Percentiles rank a stretch among this genome's conserved stretches.
Conservation (phyloP, 2,797 vertebrate species). For the Spea hammondii region DNA sequence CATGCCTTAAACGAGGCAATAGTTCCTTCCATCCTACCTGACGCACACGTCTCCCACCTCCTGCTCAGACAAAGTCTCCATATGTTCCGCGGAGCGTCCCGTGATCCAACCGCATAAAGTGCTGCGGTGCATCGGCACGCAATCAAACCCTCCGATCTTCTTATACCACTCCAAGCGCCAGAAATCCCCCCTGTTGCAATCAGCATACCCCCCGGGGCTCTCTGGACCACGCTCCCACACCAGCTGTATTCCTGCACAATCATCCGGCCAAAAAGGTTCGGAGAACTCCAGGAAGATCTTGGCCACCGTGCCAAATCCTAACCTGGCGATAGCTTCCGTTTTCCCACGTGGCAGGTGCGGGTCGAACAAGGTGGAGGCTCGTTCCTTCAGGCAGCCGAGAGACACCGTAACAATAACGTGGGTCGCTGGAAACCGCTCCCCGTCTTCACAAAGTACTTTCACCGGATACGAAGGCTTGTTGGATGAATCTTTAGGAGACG, state of each 20-base stretch:
- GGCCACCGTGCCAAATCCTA: constrained; percentile 62
- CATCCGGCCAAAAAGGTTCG: constrained; percentile 61
- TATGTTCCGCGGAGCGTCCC: constrained; percentile 61
- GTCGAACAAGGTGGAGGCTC: constrained; percentile 55
- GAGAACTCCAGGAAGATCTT: constrained; percentile 64
- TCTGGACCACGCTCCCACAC: constrained; percentile 63
- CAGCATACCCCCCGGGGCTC: constrained; percentile 50
- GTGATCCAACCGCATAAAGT: constrained; percentile 66
- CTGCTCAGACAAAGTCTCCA: constrained; percentile 60
- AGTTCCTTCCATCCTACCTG: constrained; percentile 51
- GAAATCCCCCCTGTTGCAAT: constrained; percentile 39
- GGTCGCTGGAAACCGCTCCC: constrained; percentile 58
- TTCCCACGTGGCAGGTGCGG: constrained; percentile 59
- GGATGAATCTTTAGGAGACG: neutral
- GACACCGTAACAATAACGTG: constrained; percentile 64
- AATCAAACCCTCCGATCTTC: constrained; percentile 64
- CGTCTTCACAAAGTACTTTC: constrained; percentile 58
- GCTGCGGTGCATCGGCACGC: constrained; percentile 61
- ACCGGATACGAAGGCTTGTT: constrained; percentile 38
- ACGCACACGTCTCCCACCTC: constrained; percentile 57
- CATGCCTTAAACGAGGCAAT: neutral
- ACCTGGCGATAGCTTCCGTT: constrained; percentile 57
- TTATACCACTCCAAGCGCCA: constrained; percentile 62
- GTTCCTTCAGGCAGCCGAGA: constrained; percentile 60
- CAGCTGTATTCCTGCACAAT: constrained; percentile 62